phyloP scores from a whole-genome alignment of 30 jellyfish, hydroid and myxozoan genomes.

The Aurelia coerulea region DNA sequence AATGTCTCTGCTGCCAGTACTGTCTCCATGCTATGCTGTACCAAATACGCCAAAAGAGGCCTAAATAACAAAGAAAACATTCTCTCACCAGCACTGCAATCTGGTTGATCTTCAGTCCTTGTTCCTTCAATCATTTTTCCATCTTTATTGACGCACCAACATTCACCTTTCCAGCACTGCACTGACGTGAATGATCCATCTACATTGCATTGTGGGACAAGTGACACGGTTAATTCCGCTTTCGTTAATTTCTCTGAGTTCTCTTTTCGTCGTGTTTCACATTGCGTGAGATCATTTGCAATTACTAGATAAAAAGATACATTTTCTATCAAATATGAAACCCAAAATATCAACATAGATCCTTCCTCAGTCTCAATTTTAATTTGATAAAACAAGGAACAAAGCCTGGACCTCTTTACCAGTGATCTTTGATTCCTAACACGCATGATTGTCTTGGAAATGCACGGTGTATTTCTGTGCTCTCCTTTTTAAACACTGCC shows the following conservation, averaged over 20 bases:
- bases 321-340: too few relatives aligned
- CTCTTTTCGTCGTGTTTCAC: slow-evolving; percentile 22
- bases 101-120: slow-evolving; percentile 13
- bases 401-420: too few relatives aligned
- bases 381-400: too few relatives aligned
- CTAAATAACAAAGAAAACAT: background rate
- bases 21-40: too few relatives aligned
- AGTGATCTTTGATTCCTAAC: too few relatives aligned
- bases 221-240: slow-evolving; percentile 23
- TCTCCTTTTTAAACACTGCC: too few relatives aligned
- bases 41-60: too few relatives aligned
- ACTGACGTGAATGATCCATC: slow-evolving; percentile 71
- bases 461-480: too few relatives aligned
- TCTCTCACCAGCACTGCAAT: slow-evolving; percentile 35
- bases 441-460: too few relatives aligned
- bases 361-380: too few relatives aligned
- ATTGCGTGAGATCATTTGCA: slow-evolving; percentile 30
- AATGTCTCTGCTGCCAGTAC: too few relatives aligned
- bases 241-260: slow-evolving; percentile 20
- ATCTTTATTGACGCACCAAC: slow-evolving; percentile 84
- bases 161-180: slow-evolving; percentile 82
- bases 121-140: slow-evolving; percentile 80
- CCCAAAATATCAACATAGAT: too few relatives aligned
- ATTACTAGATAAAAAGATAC: background rate
- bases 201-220: slow-evolving; percentile 73